Evolutionary conservation across 1,140 invertebrate species (phyloP).

Genomic region (Myzus persicae): DNA sequence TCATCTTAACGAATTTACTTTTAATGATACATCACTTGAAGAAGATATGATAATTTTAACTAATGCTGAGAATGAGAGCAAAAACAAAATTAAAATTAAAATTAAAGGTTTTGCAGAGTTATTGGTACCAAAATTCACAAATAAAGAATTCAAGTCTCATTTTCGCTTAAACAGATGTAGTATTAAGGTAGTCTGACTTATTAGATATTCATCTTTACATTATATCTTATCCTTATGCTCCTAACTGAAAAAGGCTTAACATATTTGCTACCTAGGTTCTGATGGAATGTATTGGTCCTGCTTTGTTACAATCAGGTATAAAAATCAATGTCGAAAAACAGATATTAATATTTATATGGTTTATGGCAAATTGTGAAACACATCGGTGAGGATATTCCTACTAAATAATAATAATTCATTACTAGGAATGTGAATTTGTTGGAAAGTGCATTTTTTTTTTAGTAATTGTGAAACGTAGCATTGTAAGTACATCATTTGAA

Average conservation of each 20-base stretch:
- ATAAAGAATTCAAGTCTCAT: background rate
- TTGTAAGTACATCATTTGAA: too few species aligned
- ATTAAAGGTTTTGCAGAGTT: background rate
- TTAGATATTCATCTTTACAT: too few species aligned
- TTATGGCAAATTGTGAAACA: constrained; percentile 1
- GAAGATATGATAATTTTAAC: too few species aligned
- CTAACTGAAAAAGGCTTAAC: too few species aligned
- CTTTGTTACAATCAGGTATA: background rate
- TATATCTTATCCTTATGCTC: background rate
- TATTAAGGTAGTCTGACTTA: background rate
- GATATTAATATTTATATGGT: background rate
- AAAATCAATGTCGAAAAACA: background rate
- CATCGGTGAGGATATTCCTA: background rate
- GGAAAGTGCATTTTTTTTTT: too few species aligned
- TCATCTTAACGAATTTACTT: too few species aligned
- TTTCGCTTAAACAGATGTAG: background rate
- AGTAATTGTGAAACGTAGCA: too few species aligned
- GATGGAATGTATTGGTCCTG: background rate
- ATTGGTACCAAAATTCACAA: background rate
- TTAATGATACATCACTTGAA: too few species aligned
- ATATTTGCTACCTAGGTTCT: background rate
- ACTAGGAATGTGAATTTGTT: background rate
- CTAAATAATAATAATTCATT: background rate
- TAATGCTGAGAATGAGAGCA: constrained; percentile 60
- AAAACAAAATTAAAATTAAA: background rate